Evolutionary conservation across 2,113 vertebrate species (phyloP).

Genomic region (Fregetta grallaria): DNA sequence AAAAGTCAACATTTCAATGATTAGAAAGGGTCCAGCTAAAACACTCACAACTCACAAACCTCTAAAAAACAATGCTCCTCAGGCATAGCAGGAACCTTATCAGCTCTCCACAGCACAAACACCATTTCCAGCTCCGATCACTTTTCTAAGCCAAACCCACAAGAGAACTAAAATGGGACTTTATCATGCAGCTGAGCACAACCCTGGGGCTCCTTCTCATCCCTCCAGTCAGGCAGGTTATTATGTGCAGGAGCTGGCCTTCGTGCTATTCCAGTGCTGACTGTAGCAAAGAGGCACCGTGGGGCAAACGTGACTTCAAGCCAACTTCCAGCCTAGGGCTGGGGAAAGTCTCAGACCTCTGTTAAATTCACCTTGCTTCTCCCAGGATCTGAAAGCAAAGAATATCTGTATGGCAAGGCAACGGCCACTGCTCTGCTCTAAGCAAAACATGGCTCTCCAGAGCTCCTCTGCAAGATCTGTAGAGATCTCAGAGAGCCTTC

Average conservation of each 20-base stretch:
- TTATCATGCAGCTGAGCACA: neutral
- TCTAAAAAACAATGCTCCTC: neutral
- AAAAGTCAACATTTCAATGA: neutral
- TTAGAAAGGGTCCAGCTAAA: neutral
- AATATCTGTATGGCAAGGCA: accelerated
- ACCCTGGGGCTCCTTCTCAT: neutral
- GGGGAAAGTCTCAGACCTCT: neutral
- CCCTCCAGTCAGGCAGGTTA: accelerated
- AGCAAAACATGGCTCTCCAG: neutral
- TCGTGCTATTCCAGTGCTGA: neutral
- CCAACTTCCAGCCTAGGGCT: neutral
- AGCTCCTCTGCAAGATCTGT: neutral
- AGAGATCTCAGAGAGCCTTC: neutral
- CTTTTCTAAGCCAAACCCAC: neutral
- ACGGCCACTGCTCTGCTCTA: neutral
- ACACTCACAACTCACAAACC: neutral
- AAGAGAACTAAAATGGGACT: neutral
- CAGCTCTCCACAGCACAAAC: neutral
- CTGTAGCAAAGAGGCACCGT: neutral
- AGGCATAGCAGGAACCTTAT: neutral
- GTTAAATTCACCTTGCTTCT: neutral
- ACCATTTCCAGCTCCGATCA: neutral
- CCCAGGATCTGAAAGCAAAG: neutral
- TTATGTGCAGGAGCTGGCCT: neutral
- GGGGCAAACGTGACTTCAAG: neutral